These are phyloP conservation scores for Butorides virescens DNA, from an alignment of 2,113 vertebrate genomes.

Conservation along the genomic window DNA sequence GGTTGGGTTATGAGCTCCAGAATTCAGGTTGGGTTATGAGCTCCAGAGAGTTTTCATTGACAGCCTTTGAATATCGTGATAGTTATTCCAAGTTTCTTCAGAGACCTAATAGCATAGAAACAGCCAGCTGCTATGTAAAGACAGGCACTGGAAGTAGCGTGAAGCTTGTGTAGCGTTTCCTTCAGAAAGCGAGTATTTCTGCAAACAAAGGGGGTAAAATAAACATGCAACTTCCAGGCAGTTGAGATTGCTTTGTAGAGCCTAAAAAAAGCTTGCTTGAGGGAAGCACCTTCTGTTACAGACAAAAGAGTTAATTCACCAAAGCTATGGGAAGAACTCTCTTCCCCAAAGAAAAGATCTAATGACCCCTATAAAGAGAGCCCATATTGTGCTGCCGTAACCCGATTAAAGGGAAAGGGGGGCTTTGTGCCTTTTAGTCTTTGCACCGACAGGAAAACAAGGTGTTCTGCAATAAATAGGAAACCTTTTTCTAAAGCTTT, in stretches of 20 bases:
- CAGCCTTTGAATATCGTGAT: not conserved
- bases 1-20: too few species aligned
- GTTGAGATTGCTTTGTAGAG: not conserved
- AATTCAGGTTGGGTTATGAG: not conserved
- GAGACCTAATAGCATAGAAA: not conserved
- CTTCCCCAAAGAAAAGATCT: constrained; percentile 38
- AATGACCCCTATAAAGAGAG: constrained; percentile 56
- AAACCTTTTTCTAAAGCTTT: constrained; percentile 38
- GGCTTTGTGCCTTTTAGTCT: constrained; percentile 22
- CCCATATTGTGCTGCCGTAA: constrained; percentile 44
- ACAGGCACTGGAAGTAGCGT: accelerated
- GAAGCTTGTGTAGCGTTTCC: not conserved
- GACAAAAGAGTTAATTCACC: constrained; percentile 57
- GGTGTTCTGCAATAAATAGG: constrained; percentile 45
- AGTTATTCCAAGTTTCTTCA: not conserved
- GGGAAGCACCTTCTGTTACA: constrained; percentile 34
- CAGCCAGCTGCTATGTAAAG: not conserved
- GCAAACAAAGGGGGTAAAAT: constrained; percentile 8
- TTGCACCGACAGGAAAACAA: constrained; percentile 29
- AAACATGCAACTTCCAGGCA: not conserved
- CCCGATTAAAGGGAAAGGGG: constrained; percentile 40
- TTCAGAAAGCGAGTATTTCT: not conserved
- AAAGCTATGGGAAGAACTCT: constrained; percentile 2
- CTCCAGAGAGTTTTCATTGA: not conserved
- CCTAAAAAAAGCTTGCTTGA: not conserved